Base-by-base conservation (phyloP, 2,888 invertebrate genomes). In the Arctia plantaginis region DNA sequence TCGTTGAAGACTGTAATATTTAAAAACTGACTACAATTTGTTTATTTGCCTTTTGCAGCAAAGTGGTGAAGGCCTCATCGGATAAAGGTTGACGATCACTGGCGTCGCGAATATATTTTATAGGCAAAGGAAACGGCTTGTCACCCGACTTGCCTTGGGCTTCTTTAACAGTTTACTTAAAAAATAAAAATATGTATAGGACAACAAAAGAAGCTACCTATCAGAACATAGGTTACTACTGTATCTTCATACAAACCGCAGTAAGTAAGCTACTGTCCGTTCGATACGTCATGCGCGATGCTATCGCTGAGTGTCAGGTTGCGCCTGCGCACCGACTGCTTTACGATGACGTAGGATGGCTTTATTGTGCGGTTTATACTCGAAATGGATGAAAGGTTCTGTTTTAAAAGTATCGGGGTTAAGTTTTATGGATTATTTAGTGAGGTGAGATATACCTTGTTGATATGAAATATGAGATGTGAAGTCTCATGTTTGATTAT, bases 291-390 rank as follows among this genome's bases (percentile, higher is more conserved):
- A 77, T 76, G 81, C 78, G 88, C 76, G 89, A 89, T 89, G 75
- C 74, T 85, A 90, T 90, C 90, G 75, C 51, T 69, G 79, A 89
- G 90, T 88, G 86, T 90, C 88, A 74, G 86, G 89, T 90, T 90
- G 80, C 89, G 81, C 82, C 51, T 69, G 81, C 85, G 77, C 81
- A 79, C 74, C 78, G 85, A 82, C 82, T 83, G 73, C 82, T 88
- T 88, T 87, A 88, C 82, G 85, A 84, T 75, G 82, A 82, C 83
- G 69, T 67, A 51, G 67, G 39, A 73, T 41, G 75, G 74, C 73
- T 80, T 83, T 84, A 84, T 84, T 79, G 69, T 76, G 47, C 77
- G 74, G 76, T 30, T 62, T 80, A 70, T 75, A 75, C 72, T 81
- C 67, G 71, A 80, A 78, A 74, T 77, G 82, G 81, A 78, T 76